Evolutionary conservation across 2,888 invertebrate species (phyloP).

Genomic region (Lepidocyrtoides sp.): DNA sequence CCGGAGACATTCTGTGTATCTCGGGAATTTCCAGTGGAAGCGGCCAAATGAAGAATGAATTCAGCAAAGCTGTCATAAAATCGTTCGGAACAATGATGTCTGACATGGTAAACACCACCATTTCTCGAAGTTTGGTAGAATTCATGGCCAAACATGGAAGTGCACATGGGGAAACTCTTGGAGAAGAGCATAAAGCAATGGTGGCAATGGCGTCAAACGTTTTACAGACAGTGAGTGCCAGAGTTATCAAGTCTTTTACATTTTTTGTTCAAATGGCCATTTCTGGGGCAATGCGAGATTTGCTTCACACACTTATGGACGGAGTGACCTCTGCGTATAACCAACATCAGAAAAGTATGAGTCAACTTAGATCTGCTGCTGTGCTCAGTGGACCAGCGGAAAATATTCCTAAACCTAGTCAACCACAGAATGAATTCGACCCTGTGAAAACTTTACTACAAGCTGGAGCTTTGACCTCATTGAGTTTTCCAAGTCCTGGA

Average conservation of each 20-base stretch:
- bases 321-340: constrained; percentile 66
- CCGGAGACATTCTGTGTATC: constrained; percentile 72
- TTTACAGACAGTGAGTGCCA: constrained; percentile 68
- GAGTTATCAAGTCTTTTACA: constrained; percentile 76
- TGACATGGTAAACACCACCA: constrained; percentile 79
- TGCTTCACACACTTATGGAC: constrained; percentile 62
- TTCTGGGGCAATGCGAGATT: constrained; percentile 74
- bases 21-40: constrained; percentile 8
- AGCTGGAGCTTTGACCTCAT: constrained; percentile 68
- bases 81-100: constrained; percentile 77
- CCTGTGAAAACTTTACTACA: constrained; percentile 72
- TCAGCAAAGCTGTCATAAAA: constrained; percentile 73
- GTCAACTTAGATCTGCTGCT: constrained; percentile 49
- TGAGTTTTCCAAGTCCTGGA: constrained; percentile 61
- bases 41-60: constrained; percentile 53
- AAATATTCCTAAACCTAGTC: constrained; percentile 74
- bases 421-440: constrained; percentile 59
- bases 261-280: constrained; percentile 78
- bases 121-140: constrained; percentile 68
- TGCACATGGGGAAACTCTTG: constrained; percentile 57
- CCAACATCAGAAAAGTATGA: constrained; percentile 65
- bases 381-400: constrained; percentile 23
- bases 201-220: constrained; percentile 62
- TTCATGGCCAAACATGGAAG: constrained; percentile 63
- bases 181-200: constrained; percentile 78